phyloP scores from a whole-genome alignment of 1,140 invertebrate species.

The Eulimnadia texana region DNA sequence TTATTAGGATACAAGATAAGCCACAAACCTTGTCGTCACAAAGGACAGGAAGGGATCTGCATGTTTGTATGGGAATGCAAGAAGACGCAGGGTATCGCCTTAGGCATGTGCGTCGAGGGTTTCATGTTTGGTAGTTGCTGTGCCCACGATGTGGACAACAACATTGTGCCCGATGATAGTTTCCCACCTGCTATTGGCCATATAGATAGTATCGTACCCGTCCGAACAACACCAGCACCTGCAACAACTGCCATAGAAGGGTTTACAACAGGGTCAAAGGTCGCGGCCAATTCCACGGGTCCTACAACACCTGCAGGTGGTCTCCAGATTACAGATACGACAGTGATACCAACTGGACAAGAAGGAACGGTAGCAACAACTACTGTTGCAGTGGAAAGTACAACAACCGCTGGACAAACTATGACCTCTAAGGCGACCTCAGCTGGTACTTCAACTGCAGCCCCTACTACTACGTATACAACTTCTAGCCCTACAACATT shows the following conservation, averaged over 20 bases:
- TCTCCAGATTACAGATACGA: no score
- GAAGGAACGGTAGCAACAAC: no score
- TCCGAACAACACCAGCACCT: constrained; percentile 17
- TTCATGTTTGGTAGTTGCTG: constrained; percentile 93
- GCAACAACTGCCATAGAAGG: constrained; percentile 20
- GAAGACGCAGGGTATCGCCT: constrained; percentile 69
- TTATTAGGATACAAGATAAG: constrained; percentile 40
- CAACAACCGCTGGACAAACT: no score
- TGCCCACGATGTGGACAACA: constrained; percentile 47
- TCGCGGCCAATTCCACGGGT: constrained; percentile 17
- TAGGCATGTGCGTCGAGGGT: constrained; percentile 82
- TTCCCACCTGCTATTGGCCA: no score
- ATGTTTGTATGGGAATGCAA: constrained; percentile 95
- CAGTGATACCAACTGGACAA: no score
- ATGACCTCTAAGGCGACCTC: no score
- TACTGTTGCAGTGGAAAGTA: no score
- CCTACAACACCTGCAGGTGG: no score
- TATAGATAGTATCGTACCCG: neutral
- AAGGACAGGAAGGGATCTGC: constrained; percentile 60
- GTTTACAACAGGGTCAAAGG: constrained; percentile 23
- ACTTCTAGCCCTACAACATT: no score
- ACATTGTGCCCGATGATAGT: constrained; percentile 27
- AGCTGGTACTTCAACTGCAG: no score
- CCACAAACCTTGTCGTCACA: constrained; percentile 62
- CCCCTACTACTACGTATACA: no score